These are phyloP conservation scores for Turritopsis rubra DNA, from an alignment of 30 jellyfish, hydroid and myxozoan genomes.

Conservation along the genomic window DNA sequence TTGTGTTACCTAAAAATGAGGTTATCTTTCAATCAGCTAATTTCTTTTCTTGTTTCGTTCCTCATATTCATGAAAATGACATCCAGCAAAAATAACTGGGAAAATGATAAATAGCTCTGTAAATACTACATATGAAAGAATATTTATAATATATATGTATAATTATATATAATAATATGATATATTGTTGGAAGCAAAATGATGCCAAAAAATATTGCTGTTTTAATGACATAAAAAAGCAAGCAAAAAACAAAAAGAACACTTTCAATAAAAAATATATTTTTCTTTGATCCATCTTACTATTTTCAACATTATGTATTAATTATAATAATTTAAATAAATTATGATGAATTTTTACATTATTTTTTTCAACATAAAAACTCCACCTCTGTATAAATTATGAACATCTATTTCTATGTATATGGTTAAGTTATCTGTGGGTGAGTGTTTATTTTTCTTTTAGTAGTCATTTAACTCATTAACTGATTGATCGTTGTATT, in stretches of 20 bases:
- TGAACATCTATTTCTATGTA: not conserved
- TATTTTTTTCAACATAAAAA: conserved; percentile 1
- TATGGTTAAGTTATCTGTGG: conserved; percentile 6
- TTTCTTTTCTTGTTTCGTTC: not conserved
- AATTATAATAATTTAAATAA: conserved; percentile 13
- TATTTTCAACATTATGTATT: not conserved
- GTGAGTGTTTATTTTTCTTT: conserved; percentile 3
- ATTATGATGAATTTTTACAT: conserved; percentile 17
- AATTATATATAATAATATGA: not conserved
- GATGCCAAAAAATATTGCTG: not conserved
- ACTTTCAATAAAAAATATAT: no score
- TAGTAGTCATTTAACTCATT: not conserved
- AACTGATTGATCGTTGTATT: not conserved
- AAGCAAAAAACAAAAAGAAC: not conserved
- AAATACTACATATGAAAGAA: not conserved
- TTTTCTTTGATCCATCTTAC: not conserved
- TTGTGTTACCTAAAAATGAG: not conserved
- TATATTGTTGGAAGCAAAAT: not conserved
- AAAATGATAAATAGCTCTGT: not conserved
- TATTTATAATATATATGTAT: not conserved
- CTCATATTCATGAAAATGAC: not conserved
- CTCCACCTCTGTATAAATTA: conserved; percentile 12
- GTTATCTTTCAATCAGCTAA: not conserved
- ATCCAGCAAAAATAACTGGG: not conserved
- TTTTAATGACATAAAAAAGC: not conserved